Percentiles rank a stretch among this genome's conserved stretches.
phyloP scores from a whole-genome alignment of 1,140 invertebrate genomes.

The Batillaria attramentaria region DNA sequence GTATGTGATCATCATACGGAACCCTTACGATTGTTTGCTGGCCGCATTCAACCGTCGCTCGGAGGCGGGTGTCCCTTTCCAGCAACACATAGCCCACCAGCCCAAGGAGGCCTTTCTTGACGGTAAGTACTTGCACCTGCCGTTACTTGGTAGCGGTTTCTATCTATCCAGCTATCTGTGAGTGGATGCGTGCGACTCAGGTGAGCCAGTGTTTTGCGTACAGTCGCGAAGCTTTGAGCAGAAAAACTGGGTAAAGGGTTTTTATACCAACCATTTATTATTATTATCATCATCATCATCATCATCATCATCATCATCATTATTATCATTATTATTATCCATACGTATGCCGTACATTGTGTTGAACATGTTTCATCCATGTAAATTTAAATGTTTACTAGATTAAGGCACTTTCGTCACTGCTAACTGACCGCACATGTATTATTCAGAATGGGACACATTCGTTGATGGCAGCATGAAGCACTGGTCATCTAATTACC shows the following conservation, averaged over 20 bases:
- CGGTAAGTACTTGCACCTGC: not conserved
- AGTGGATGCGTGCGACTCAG: not conserved
- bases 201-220: not conserved
- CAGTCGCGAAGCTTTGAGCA: not conserved
- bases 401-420: not conserved
- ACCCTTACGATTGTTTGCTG: slow-evolving; percentile 50
- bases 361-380: not conserved
- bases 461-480: not conserved
- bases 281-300: not conserved
- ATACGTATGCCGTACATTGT: too few species aligned
- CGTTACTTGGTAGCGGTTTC: not conserved
- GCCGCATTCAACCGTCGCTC: slow-evolving; percentile 81
- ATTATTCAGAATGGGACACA: slow-evolving; percentile 1
- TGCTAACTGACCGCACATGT: not conserved
- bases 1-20: slow-evolving; percentile 48
- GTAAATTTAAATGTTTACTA: not conserved
- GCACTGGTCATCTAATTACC: not conserved
- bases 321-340: too few species aligned
- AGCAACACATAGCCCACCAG: slow-evolving; percentile 21
- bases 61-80: slow-evolving; percentile 29
- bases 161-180: not conserved
- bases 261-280: not conserved
- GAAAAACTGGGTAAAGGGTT: too few species aligned
- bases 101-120: not conserved
- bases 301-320: not conserved